Conservation (phyloP, 1,140 invertebrate species). For the Diabrotica virgifera region DNA sequence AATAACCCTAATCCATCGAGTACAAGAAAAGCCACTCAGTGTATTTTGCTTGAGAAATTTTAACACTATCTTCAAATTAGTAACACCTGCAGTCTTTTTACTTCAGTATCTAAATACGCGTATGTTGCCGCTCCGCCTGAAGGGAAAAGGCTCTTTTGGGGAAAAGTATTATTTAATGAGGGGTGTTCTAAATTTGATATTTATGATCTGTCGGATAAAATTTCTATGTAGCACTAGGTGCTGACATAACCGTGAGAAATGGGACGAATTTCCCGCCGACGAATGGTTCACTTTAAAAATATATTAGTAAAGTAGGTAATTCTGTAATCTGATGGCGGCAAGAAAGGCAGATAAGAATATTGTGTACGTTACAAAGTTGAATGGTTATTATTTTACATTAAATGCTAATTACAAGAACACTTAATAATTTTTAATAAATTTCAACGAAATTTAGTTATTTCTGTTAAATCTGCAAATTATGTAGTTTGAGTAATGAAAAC, state of each 20-base stretch:
- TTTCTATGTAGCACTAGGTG: background rate
- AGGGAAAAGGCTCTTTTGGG: background rate
- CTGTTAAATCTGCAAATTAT: too few relatives aligned
- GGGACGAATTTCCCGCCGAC: background rate
- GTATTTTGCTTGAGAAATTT: constrained; percentile 1
- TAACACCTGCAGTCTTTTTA: background rate
- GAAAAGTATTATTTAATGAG: constrained; percentile 1
- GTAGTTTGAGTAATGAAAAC: too few relatives aligned
- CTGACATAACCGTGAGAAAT: constrained; percentile 2
- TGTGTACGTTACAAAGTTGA: too few relatives aligned
- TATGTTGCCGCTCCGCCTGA: constrained; percentile 1
- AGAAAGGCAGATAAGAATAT: too few relatives aligned
- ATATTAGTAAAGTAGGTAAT: too few relatives aligned
- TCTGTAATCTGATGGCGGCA: too few relatives aligned
- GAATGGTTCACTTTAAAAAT: too few relatives aligned
- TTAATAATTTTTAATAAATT: too few relatives aligned
- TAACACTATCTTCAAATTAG: constrained; percentile 3
- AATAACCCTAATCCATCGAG: background rate
- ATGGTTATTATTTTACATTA: too few relatives aligned
- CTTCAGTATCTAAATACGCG: background rate
- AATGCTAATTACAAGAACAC: too few relatives aligned
- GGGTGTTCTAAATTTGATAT: background rate
- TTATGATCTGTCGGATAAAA: background rate
- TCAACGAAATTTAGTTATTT: too few relatives aligned
- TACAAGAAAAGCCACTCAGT: constrained; percentile 2